Evolutionary conservation across 2,888 invertebrate species (phyloP), one percentile per base, ranked within the genome.

Genomic region (Apodemia duryi): DNA sequence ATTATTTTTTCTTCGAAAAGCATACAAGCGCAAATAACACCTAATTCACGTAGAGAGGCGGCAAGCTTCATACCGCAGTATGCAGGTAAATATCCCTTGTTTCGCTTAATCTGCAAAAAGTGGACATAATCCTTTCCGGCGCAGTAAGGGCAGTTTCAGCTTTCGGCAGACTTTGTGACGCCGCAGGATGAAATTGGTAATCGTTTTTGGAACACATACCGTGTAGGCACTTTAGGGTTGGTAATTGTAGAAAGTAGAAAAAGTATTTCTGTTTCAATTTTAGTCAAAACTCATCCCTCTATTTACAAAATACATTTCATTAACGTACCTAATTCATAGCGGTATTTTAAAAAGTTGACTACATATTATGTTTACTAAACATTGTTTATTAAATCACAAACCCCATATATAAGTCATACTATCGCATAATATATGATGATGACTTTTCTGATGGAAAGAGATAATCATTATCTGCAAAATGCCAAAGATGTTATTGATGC

Each of bases 101-200:
- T 79, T 79, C 74, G 80, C 43, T 29, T 85, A 83, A 86, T 86
- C 86, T 79, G 83, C 85, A 87, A 86, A 88, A 88, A 88, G 71
- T 71, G 74, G 74, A 75, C 73, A 72, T 88, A 89, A 90, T 88
- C 89, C 89, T 88, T 86, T 88, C 89, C 88, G 88, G 86, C 75
- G 77, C 70, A 72, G 68, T 71, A 72, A 69, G 72, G 77, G 73
- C 74, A 43, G 76, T 66, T 70, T 73, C 75, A 78, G 81, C 80
- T 84, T 84, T 86, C 82, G 83, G 82, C 79, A 90, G 90, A 91
- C 90, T 88, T 88, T 86, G 88, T 84, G 91, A 81, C 91, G 90
- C 87, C 86, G 81, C 76, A 75, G 70, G 77, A 73, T 76, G 83
- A 82, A 84, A 85, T 85, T 85, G 84, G 80, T 84, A 84, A 86